Percentiles rank a stretch among this genome's conserved stretches.
phyloP scores from a whole-genome alignment of 2,888 invertebrate genomes.

The Drosophila subsilvestris region DNA sequence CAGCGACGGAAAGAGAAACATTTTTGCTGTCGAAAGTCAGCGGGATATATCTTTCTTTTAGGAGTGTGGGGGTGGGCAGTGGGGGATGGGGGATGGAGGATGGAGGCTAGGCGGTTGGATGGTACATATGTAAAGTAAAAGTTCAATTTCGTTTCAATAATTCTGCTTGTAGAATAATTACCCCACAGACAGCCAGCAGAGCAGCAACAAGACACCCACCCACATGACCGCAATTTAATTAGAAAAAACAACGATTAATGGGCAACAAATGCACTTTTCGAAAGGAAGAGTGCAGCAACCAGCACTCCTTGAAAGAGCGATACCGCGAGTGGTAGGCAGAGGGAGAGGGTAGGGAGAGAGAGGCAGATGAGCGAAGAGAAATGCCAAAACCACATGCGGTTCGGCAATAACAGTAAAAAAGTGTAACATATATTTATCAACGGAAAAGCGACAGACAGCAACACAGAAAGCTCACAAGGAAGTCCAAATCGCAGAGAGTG shows the following conservation, averaged over 20 bases:
- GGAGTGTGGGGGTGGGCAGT: neutral
- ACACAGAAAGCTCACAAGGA: constrained; percentile 49
- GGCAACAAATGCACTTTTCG: constrained; percentile 66
- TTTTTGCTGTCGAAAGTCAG: constrained; percentile 36
- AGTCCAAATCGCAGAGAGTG: constrained; percentile 40
- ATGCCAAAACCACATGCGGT: constrained; percentile 73
- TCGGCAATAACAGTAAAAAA: constrained; percentile 78
- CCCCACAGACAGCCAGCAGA: constrained; percentile 19
- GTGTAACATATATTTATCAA: constrained; percentile 78
- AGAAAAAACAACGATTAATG: constrained; percentile 77
- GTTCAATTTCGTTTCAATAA: constrained; percentile 54
- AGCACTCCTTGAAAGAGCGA: constrained; percentile 18
- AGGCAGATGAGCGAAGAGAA: constrained; percentile 50
- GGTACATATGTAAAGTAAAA: constrained; percentile 69
- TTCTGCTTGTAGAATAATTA: constrained; percentile 60
- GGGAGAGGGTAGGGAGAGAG: neutral
- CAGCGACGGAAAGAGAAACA: constrained; percentile 18
- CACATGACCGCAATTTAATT: constrained; percentile 78
- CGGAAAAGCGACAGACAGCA: constrained; percentile 67
- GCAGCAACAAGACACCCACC: constrained; percentile 62
- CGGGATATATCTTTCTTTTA: constrained; percentile 50
- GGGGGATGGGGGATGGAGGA: too few species aligned
- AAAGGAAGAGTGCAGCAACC: constrained; percentile 65
- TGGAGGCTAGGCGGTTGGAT: neutral
- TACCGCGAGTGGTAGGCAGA: neutral